Percentiles rank a stretch among this genome's conserved stretches.
phyloP scores from a whole-genome alignment of 2,797 vertebrate species.

The Chrysocyon brachyurus region DNA sequence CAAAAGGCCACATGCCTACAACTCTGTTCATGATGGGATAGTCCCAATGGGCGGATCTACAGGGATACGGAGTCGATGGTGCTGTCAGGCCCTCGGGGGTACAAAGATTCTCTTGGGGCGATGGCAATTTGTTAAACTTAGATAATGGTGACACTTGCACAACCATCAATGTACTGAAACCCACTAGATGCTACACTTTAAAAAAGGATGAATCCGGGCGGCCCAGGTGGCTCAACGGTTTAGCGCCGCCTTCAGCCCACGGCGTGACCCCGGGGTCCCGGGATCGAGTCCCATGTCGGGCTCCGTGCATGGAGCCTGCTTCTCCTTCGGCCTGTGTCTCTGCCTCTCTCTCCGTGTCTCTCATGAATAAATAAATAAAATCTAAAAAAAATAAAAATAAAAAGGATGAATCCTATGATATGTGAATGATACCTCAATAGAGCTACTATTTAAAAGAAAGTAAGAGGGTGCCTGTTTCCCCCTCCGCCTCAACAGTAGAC shows the following conservation, averaged over 20 bases:
- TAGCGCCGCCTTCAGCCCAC: no score
- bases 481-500: neutral
- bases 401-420: conserved; percentile 13
- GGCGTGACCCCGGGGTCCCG: no score
- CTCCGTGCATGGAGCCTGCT: no score
- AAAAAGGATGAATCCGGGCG: neutral
- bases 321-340: no score
- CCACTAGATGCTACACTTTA: neutral
- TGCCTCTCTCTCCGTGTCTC: no score
- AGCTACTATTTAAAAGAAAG: neutral
- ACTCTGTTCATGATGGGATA: neutral
- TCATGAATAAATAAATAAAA: no score
- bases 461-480: neutral
- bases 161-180: neutral
- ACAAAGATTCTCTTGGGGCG: neutral
- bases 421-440: neutral
- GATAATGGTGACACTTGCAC: no score
- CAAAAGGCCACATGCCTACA: neutral
- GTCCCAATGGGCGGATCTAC: neutral
- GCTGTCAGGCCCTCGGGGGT: neutral
- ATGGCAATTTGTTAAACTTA: neutral
- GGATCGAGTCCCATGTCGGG: no score
- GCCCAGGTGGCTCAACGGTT: no score
- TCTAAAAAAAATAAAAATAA: neutral
- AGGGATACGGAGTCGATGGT: neutral